Percentiles rank a stretch among this genome's conserved stretches.
Conservation (phyloP, 2,888 invertebrate species). For the Lithophane leautieri region DNA sequence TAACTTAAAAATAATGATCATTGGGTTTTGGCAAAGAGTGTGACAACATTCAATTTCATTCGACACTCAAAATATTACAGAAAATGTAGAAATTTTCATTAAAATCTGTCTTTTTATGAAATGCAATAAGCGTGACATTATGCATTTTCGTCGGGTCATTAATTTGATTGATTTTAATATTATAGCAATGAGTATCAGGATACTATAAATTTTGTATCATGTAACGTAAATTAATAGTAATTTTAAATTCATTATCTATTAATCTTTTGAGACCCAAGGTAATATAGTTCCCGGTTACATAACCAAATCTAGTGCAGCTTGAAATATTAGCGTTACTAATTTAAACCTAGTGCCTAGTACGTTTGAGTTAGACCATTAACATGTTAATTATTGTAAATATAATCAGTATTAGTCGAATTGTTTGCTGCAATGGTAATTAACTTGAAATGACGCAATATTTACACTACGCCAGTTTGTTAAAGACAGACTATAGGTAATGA, state of each 20-base stretch:
- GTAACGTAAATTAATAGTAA: not conserved
- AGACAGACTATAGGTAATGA: constrained; percentile 33
- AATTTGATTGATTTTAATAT: constrained; percentile 18
- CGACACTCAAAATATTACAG: constrained; percentile 33
- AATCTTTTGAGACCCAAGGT: not conserved
- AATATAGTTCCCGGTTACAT: constrained; percentile 6
- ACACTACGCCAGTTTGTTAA: constrained; percentile 35
- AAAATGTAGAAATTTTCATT: constrained; percentile 1
- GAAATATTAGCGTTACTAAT: constrained; percentile 24
- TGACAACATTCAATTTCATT: constrained; percentile 49
- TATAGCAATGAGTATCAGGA: not conserved
- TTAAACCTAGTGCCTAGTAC: constrained; percentile 25
- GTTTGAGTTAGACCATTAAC: constrained; percentile 26
- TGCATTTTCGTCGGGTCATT: constrained; percentile 8
- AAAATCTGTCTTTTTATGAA: constrained; percentile 23
- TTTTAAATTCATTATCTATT: constrained; percentile 7
- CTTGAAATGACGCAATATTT: constrained; percentile 49
- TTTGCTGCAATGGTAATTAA: constrained; percentile 54
- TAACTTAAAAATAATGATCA: constrained; percentile 48
- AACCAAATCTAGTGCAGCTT: constrained; percentile 14
- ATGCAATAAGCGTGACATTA: constrained; percentile 17
- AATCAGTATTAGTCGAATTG: constrained; percentile 62
- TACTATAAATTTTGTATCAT: not conserved
- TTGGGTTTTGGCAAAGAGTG: constrained; percentile 38
- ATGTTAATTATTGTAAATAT: constrained; percentile 59